These are phyloP conservation scores for Phyllotis vaccarum DNA, from an alignment of 2,797 vertebrate genomes.

Conservation along the genomic window DNA sequence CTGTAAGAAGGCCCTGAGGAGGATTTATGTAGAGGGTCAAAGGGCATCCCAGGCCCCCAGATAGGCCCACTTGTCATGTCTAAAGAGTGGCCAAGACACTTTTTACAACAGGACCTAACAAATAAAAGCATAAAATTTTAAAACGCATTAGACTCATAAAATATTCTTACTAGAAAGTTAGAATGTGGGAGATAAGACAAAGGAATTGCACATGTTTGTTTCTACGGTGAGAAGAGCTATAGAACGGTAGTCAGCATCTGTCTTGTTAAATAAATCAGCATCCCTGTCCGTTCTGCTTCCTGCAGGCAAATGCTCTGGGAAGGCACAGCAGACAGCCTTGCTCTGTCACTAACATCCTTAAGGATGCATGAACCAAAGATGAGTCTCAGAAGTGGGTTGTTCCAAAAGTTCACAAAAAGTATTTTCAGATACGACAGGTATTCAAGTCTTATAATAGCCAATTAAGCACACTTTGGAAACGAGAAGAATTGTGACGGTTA, in stretches of 20 bases:
- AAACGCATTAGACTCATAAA: conserved; percentile 56
- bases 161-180: conserved; percentile 58
- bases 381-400: background rate
- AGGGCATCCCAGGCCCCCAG: background rate
- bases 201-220: conserved; percentile 8
- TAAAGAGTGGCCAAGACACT: conserved; percentile 15
- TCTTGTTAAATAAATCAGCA: conserved; percentile 71
- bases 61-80: conserved; percentile 10
- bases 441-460: conserved; percentile 50
- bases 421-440: conserved; percentile 50
- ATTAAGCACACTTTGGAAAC: conserved; percentile 56
- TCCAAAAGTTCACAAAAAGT: conserved; percentile 29
- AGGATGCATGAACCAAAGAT: conserved; percentile 43
- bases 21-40: background rate
- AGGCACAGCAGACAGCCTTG: conserved; percentile 59
- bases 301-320: conserved; percentile 71
- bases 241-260: conserved; percentile 67
- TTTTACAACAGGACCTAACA: conserved; percentile 57
- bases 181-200: conserved; percentile 59
- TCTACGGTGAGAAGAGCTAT: conserved; percentile 57
- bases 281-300: conserved; percentile 61
- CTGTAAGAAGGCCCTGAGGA: background rate
- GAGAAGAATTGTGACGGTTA: conserved; percentile 47
- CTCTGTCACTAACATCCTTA: conserved; percentile 80
- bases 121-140: conserved; percentile 41